These are phyloP conservation scores for Monodelphis domestica DNA, from an alignment of 2,797 vertebrate species.

Conservation along the genomic window DNA sequence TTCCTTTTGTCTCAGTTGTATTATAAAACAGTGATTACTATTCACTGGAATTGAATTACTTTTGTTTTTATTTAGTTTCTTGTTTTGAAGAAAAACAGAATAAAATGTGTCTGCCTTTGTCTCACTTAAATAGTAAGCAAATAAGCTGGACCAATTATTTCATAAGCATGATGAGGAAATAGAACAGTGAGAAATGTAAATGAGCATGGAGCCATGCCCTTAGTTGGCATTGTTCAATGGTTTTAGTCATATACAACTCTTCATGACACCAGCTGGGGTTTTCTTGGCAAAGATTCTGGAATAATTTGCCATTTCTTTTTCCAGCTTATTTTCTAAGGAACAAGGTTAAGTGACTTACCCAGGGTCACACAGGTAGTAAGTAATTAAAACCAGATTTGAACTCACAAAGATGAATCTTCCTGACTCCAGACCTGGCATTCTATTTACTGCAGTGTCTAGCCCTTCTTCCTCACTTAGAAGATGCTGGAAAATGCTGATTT, in stretches of 20 bases:
- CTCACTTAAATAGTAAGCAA: constrained; percentile 39
- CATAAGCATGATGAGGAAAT: neutral
- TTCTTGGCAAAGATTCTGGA: neutral
- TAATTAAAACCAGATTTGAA: neutral
- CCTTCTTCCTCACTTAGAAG: neutral
- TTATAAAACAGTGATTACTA: constrained; percentile 65
- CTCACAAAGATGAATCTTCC: neutral
- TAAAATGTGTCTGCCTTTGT: constrained; percentile 60
- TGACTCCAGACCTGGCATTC: neutral
- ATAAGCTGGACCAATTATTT: constrained; percentile 52
- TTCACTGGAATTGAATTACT: constrained; percentile 67
- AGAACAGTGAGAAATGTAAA: neutral
- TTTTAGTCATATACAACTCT: neutral
- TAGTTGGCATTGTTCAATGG: neutral
- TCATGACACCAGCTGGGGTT: neutral
- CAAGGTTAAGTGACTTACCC: neutral
- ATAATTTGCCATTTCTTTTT: neutral
- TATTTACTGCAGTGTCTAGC: neutral
- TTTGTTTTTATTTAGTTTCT: constrained; percentile 74
- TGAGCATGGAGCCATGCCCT: neutral
- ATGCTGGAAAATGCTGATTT: neutral
- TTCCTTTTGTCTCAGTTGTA: constrained; percentile 64
- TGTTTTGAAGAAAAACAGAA: constrained; percentile 66
- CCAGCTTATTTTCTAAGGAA: neutral
- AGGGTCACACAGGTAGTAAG: neutral